Percentiles rank a stretch among this genome's conserved stretches.
Evolutionary conservation across 1,140 invertebrate genomes (phyloP).

Genomic region (Bombyx mandarina): DNA sequence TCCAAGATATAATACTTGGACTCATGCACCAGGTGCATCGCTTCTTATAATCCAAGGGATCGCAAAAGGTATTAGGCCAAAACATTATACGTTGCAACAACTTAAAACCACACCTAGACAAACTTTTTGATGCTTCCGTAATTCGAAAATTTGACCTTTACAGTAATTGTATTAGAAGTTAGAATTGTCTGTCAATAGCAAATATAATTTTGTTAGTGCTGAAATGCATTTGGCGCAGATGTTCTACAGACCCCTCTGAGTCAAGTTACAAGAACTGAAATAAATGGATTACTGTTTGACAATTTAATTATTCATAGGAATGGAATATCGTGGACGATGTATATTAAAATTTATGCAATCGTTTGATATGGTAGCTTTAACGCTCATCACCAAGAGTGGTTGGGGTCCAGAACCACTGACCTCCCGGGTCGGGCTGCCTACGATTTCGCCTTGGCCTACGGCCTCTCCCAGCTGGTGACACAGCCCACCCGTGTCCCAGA

Average conservation of each 20-base stretch:
- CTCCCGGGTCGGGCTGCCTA: too few relatives aligned
- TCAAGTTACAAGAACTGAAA: slow-evolving; percentile 17
- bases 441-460: too few relatives aligned
- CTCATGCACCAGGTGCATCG: slow-evolving; percentile 2
- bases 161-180: not conserved
- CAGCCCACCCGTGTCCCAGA: too few relatives aligned
- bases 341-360: not conserved
- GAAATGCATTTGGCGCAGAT: slow-evolving; percentile 34
- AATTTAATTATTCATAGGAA: slow-evolving; percentile 40
- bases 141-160: too few relatives aligned
- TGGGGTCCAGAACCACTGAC: too few relatives aligned
- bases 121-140: slow-evolving; percentile 1
- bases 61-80: not conserved
- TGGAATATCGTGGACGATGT: slow-evolving; percentile 1
- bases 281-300: slow-evolving; percentile 27
- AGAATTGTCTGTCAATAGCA: not conserved
- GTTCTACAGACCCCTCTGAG: slow-evolving; percentile 11
- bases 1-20: not conserved
- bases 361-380: not conserved
- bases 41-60: not conserved
- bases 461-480: too few relatives aligned
- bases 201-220: not conserved
- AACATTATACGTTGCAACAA: slow-evolving; percentile 11
- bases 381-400: too few relatives aligned
- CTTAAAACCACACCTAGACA: slow-evolving; percentile 3